Evolutionary conservation across 2,797 vertebrate genomes (phyloP).

Genomic region (Sciurus carolinensis): DNA sequence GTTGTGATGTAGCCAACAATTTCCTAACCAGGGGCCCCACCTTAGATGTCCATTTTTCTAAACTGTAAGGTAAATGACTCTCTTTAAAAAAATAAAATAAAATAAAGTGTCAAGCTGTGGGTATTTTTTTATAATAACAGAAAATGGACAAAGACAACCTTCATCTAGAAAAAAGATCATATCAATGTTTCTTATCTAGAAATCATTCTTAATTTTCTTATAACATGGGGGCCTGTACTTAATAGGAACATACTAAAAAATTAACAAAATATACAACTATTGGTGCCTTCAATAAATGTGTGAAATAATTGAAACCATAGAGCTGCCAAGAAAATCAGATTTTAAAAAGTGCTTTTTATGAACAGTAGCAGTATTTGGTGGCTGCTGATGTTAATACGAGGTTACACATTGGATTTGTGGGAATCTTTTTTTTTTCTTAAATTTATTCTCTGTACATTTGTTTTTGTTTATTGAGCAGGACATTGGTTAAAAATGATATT

Average conservation of each 20-base stretch:
- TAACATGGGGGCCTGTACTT: not conserved
- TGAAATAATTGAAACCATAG: not conserved
- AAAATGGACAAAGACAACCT: too few relatives aligned
- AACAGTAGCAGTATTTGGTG: not conserved
- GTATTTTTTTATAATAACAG: not conserved
- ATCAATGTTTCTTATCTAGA: not conserved
- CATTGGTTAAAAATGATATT: not conserved
- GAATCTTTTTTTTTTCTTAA: slow-evolving; percentile 6
- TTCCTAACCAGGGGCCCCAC: not conserved
- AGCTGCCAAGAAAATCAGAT: not conserved
- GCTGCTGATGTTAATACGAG: not conserved
- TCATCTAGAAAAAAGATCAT: not conserved
- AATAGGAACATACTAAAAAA: not conserved
- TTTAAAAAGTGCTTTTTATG: not conserved
- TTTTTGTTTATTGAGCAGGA: not conserved
- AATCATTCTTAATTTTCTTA: not conserved
- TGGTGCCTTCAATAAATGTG: not conserved
- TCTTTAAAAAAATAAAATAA: not conserved
- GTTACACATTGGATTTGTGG: not conserved
- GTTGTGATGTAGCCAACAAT: not conserved
- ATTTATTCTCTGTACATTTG: not conserved
- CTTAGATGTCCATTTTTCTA: not conserved
- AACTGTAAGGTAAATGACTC: not conserved
- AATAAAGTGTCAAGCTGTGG: not conserved
- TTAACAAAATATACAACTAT: not conserved